Conservation (phyloP, 2,888 invertebrate genomes). For the Ichneumoninae sp. region DNA sequence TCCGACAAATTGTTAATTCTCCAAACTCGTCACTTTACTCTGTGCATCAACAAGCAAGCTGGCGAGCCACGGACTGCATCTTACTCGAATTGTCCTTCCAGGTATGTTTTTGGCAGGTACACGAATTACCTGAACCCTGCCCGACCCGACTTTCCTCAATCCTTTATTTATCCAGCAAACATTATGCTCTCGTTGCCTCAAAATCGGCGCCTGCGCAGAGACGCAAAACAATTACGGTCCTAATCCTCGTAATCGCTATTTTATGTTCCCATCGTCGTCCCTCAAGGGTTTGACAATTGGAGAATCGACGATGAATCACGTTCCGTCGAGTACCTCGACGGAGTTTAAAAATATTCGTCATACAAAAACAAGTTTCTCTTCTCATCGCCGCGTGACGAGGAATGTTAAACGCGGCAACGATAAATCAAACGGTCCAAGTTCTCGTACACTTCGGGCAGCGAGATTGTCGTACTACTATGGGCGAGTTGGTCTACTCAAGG, state of each 20-base stretch:
- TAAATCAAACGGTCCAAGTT: constrained; percentile 49
- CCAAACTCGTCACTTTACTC: background rate
- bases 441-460: background rate
- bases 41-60: background rate
- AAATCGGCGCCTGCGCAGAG: constrained; percentile 1
- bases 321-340: constrained; percentile 3
- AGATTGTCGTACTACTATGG: constrained; percentile 22
- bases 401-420: constrained; percentile 47
- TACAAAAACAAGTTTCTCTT: constrained; percentile 47
- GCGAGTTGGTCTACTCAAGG: constrained; percentile 6
- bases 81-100: background rate
- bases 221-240: constrained; percentile 7
- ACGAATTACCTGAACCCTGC: constrained; percentile 11
- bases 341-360: constrained; percentile 44
- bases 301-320: constrained; percentile 36
- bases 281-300: background rate
- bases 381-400: constrained; percentile 19
- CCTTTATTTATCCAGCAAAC: background rate
- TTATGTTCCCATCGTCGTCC: background rate
- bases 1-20: background rate
- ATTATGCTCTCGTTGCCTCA: background rate
- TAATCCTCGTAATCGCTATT: constrained; percentile 24
- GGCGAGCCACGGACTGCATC: background rate
- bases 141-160: background rate
- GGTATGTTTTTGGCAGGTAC: constrained; percentile 17